Base-by-base conservation (phyloP, 1,140 invertebrate genomes). In the Bombus picipes region DNA sequence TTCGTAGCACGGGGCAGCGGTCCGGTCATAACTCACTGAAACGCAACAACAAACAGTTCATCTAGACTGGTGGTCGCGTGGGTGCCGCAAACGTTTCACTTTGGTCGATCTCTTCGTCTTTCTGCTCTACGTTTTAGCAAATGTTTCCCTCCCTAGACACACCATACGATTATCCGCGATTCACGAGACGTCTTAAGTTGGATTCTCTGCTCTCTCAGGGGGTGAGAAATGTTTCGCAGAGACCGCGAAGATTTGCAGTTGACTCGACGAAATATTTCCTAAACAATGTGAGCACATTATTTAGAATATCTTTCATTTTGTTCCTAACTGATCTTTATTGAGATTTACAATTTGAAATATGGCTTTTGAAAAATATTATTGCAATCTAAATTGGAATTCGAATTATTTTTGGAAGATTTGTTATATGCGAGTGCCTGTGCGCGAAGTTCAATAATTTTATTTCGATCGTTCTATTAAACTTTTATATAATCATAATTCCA, bases 21-120 rank as follows among this genome's bases (percentile, higher is more conserved):
- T 78, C 80, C 78, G 75, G 88, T 82, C 85, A 89, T 93, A 93
- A 93, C 90, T 92, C 90, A 93, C 83, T 92, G 92, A 91, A 93
- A 93, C 88, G 88, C 87, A 93, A 81, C 90, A 92, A 92, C 92
- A 93, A 93, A 93, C 92, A 92, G 92, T 93, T 93, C 91, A 92
- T 93, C 92, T 91, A 91, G 91, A 83, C 90, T 87, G 86, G 88
- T 73, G 89, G 91, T 89, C 87, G 91, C 89, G 92, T 93, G 91
- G 92, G 92, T 93, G 92, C 86, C 72, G 85, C 74, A 78, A 91
- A 93, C 90, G 71, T 92, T 93, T 93, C 91, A 92, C 91, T 92
- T 88, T 88, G 39, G 8, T 77, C 72, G 66, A 81, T 70, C 72
- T 75, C 79, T 62, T 76, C n/a, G 15, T 66, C 37, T 22, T 43